Evolutionary conservation across 2,888 invertebrate species (phyloP).

Genomic region (Parochlus steinenii): DNA sequence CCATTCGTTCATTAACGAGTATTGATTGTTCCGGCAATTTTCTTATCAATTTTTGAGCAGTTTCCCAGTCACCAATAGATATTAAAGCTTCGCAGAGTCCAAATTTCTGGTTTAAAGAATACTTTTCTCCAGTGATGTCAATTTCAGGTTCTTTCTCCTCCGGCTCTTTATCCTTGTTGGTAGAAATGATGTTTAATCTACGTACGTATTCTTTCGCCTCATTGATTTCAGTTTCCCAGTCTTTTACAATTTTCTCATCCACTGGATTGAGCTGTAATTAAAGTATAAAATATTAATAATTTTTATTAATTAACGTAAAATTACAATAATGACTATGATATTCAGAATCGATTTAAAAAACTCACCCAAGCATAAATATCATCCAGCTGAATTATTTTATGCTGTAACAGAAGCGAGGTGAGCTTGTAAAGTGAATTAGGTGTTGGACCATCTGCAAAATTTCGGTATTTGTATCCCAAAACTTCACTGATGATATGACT

Average conservation of each 20-base stretch:
- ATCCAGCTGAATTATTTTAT: constrained; percentile 68
- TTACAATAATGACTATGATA: constrained; percentile 2
- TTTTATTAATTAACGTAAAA: constrained; percentile 3
- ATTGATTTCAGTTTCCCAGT: constrained; percentile 66
- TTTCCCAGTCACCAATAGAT: constrained; percentile 79
- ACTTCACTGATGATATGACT: constrained; percentile 81
- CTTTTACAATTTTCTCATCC: constrained; percentile 61
- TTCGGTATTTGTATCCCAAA: constrained; percentile 80
- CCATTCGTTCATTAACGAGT: constrained; percentile 61
- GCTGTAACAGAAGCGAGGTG: constrained; percentile 77
- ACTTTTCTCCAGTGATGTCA: constrained; percentile 25
- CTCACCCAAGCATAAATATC: constrained; percentile 84
- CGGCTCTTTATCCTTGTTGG: constrained; percentile 63
- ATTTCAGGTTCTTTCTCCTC: constrained; percentile 52
- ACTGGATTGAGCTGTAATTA: constrained; percentile 58
- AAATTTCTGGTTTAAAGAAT: constrained; percentile 70
- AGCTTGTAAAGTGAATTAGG: constrained; percentile 77
- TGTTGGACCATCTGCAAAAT: constrained; percentile 44
- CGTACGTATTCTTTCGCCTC: constrained; percentile 78
- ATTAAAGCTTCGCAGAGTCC: constrained; percentile 81
- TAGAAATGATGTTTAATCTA: constrained; percentile 64
- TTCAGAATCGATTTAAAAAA: constrained; percentile 14
- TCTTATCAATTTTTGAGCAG: constrained; percentile 61
- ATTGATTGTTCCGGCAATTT: constrained; percentile 68
- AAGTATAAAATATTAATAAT: constrained; percentile 13